Base-by-base conservation (phyloP, 2,797 vertebrate species). In the Gymnoscopelus braueri region DNA sequence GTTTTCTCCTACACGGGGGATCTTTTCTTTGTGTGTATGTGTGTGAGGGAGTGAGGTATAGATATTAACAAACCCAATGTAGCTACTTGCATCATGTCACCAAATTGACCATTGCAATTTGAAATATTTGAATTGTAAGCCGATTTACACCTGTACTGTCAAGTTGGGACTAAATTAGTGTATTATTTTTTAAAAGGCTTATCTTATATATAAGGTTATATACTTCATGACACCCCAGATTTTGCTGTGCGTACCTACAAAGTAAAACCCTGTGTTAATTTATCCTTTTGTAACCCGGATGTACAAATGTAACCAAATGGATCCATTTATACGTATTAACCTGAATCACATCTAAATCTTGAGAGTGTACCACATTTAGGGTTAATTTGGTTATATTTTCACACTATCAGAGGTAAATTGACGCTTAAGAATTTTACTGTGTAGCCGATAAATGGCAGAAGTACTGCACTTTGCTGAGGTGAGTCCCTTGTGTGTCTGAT, bases 381-480 rank as follows among this genome's bases (percentile, higher is more conserved):
- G 26, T 29, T 29, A 1, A 4, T 29, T 29, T 4, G 26, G 26
- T 29, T 29, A 4, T 29, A 29, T 29, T 29, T 29, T 3, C 3
- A 29, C 26, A 29, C 26, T 3, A 3, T 29, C 26, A 2, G 26
- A 29, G 26, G 2, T 29, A 29, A 29, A 29, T 29, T 3, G 3
- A 29, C 3, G 2, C 26, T 29, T 29, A 29, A 3, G 26, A 29
- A 4, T 29, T 29, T 29, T 29, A 29, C 26, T 3, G 26, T 29
- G 26, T 29, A 29, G 26, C 26, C 2, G 26, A 29, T 29, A 29
- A 29, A 70, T 72, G 55, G 60, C 47, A 67, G 47, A 71, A 76
- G 56, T 71, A 32, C 69, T 71, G 76, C 71, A 76, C 65, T 85
- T 78, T 77, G 70, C 77, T 61, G 55, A 84, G 65, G 65, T 84